Evolutionary conservation across 2,113 vertebrate genomes (phyloP).

Genomic region (Caloenas nicobarica): DNA sequence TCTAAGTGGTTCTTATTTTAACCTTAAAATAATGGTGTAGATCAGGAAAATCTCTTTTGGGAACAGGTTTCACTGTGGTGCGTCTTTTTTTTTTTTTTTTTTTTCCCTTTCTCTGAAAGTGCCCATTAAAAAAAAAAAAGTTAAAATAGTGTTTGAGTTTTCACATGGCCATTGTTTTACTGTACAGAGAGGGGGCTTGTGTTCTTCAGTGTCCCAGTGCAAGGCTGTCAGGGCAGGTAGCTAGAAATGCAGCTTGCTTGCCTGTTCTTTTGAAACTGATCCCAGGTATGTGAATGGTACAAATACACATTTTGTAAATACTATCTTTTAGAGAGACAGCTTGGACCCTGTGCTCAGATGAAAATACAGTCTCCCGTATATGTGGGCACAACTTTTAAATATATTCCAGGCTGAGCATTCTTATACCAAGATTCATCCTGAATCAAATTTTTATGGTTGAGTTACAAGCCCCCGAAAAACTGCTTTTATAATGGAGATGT

Average conservation of each 20-base stretch:
- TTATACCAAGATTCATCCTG: slow-evolving; percentile 32
- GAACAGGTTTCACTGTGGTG: neutral
- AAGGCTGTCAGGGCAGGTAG: neutral
- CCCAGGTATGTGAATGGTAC: fast-evolving
- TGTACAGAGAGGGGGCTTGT: neutral
- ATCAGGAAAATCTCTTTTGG: neutral
- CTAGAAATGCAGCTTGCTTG: neutral
- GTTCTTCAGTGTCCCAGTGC: neutral
- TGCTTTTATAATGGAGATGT: slow-evolving; percentile 55
- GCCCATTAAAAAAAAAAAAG: neutral
- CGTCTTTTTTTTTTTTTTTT: too few species aligned
- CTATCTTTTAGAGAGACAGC: neutral
- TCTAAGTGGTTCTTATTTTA: neutral
- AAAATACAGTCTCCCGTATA: neutral
- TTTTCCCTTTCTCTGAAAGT: neutral
- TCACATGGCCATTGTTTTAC: neutral
- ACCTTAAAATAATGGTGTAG: neutral
- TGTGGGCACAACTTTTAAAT: neutral
- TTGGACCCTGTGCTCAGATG: neutral
- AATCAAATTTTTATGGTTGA: slow-evolving; percentile 59
- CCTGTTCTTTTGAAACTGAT: neutral
- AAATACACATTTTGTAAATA: neutral
- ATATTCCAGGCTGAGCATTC: slow-evolving; percentile 8
- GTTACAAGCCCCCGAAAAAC: slow-evolving; percentile 65
- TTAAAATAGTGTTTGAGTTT: neutral